Evolutionary conservation across 64 coral and sea anemone genomes (phyloP).

Genomic region (Pocillopora damicornis): DNA sequence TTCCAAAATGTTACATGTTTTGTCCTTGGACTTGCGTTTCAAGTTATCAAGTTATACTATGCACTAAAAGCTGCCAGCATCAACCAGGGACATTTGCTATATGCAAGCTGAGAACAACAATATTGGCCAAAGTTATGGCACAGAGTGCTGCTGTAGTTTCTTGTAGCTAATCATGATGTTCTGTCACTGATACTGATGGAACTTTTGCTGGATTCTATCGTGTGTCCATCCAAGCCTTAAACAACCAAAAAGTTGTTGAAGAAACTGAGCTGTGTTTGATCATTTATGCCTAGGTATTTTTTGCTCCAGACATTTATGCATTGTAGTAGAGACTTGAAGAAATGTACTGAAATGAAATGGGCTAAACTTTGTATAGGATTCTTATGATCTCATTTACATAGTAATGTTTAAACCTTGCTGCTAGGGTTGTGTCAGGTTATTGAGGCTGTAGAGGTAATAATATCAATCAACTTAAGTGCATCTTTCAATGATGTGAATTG

Average conservation of each 20-base stretch:
- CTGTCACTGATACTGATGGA: not conserved
- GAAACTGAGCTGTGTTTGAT: not conserved
- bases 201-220: not conserved
- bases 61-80: not conserved
- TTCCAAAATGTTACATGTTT: not conserved
- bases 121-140: no score
- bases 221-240: not conserved
- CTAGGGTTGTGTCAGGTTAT: not conserved
- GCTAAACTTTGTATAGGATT: not conserved
- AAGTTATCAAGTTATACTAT: not conserved
- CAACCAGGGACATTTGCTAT: not conserved
- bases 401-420: not conserved
- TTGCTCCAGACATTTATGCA: no score
- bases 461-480: no score
- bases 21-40: constrained; percentile 1
- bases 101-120: not conserved
- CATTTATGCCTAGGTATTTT: not conserved
- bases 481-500: no score
- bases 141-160: not conserved
- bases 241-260: not conserved
- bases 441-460: not conserved
- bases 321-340: no score
- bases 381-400: not conserved
- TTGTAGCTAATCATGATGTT: not conserved
- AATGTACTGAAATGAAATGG: no score